These are phyloP conservation scores for Otolemur crassicaudatus DNA, from an alignment of 2,797 vertebrate species.

Conservation along the genomic window DNA sequence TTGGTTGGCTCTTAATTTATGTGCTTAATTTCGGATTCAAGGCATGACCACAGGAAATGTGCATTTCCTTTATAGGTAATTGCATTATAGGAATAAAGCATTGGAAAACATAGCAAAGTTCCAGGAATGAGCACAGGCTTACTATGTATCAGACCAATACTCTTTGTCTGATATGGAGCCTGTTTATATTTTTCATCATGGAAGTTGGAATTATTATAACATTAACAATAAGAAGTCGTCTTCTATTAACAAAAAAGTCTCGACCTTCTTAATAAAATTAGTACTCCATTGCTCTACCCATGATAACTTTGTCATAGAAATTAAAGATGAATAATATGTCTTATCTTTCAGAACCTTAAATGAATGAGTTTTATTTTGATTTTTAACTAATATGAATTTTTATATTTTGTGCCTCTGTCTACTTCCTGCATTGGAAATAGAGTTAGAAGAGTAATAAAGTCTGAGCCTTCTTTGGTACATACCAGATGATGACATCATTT, in stretches of 20 bases:
- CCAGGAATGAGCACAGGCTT: background rate
- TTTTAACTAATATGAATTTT: conserved; percentile 41
- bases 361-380: conserved; percentile 15
- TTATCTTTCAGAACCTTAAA: conserved; percentile 46
- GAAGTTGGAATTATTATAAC: conserved; percentile 33
- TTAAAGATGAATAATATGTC: background rate
- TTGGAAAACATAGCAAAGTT: background rate
- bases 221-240: background rate
- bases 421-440: conserved; percentile 16
- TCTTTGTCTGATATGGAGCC: background rate
- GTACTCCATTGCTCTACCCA: background rate
- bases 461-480: background rate
- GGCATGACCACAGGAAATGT: background rate
- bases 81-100: background rate
- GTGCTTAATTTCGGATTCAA: conserved; percentile 53
- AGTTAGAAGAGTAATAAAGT: background rate
- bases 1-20: conserved; percentile 42
- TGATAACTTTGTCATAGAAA: conserved; percentile 13
- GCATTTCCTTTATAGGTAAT: background rate
- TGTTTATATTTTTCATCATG: conserved; percentile 12
- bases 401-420: background rate
- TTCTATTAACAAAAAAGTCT: background rate
- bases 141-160: background rate
- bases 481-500: conserved; percentile 63
- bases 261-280: conserved; percentile 21